Percentiles rank a stretch among this genome's conserved stretches.
These are phyloP conservation scores for Platyura marginata DNA, from an alignment of 1,140 invertebrate species.

Conservation along the genomic window DNA sequence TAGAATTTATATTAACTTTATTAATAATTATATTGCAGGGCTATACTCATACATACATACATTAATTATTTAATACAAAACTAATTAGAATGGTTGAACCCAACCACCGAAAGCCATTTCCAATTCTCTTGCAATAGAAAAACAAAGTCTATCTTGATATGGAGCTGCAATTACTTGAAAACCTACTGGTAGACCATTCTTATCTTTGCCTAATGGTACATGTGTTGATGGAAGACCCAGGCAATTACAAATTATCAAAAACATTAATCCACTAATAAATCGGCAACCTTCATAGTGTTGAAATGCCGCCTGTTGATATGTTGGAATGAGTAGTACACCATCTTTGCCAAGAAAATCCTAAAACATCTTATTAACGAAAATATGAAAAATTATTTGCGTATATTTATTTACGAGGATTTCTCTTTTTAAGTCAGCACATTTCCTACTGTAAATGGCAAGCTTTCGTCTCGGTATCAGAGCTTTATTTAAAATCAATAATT, in stretches of 20 bases:
- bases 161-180: constrained; percentile 46
- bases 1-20: no score
- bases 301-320: constrained; percentile 40
- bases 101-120: constrained; percentile 68
- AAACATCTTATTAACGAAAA: no score
- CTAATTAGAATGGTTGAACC: constrained; percentile 17
- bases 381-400: no score
- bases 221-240: constrained; percentile 56
- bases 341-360: constrained; percentile 36
- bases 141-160: constrained; percentile 49
- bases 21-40: no score
- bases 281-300: constrained; percentile 40
- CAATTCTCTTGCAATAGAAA: constrained; percentile 55
- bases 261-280: constrained; percentile 39
- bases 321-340: constrained; percentile 60
- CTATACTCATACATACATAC: no score
- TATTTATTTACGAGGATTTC: constrained; percentile 19
- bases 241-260: constrained; percentile 54
- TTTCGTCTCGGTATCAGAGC: constrained; percentile 22
- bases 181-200: constrained; percentile 47
- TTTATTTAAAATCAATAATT: constrained; percentile 17
- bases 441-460: constrained; percentile 13
- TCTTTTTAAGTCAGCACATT: constrained; percentile 14
- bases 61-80: no score
- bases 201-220: constrained; percentile 44